phyloP scores from a whole-genome alignment of 2,113 vertebrate species.

The Cathartes aura region DNA sequence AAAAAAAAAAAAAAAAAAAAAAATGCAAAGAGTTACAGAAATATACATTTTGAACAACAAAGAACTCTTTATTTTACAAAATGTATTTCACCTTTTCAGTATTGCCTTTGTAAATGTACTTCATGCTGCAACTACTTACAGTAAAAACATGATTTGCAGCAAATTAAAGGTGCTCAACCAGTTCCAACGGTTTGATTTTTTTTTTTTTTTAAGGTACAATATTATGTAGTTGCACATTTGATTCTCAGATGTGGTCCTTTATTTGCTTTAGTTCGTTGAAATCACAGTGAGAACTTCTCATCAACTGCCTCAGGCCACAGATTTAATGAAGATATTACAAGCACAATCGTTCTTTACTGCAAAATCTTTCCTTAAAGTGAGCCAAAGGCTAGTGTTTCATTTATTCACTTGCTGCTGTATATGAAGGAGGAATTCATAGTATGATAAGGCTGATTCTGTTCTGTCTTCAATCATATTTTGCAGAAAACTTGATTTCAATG shows the following conservation, averaged over 20 bases:
- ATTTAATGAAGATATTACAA: constrained; percentile 68
- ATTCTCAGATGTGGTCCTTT: constrained; percentile 78
- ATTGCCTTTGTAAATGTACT: constrained; percentile 71
- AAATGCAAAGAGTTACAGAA: constrained; percentile 67
- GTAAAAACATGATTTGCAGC: constrained; percentile 77
- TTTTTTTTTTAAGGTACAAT: constrained; percentile 71
- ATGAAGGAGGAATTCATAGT: constrained; percentile 97
- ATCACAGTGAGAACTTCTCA: constrained; percentile 84
- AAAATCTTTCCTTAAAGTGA: constrained; percentile 54
- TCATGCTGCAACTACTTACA: constrained; percentile 71
- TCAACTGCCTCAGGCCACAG: constrained; percentile 76
- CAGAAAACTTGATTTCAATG: constrained; percentile 88
- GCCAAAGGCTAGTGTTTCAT: constrained; percentile 73
- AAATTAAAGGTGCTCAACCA: constrained; percentile 72
- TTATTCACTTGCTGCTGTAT: constrained; percentile 97
- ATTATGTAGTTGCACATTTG: constrained; percentile 71
- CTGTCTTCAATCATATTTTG: constrained; percentile 98
- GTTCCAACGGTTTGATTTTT: constrained; percentile 68
- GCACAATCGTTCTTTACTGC: constrained; percentile 55
- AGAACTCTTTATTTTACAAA: constrained; percentile 81
- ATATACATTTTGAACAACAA: constrained; percentile 76
- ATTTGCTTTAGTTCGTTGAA: constrained; percentile 79
- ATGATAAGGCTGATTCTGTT: constrained; percentile 96
- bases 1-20: too few species aligned
- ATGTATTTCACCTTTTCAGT: constrained; percentile 73